These are phyloP conservation scores for Psammodynastes pulverulentus DNA, from an alignment of 2,113 vertebrate genomes.

Conservation along the genomic window DNA sequence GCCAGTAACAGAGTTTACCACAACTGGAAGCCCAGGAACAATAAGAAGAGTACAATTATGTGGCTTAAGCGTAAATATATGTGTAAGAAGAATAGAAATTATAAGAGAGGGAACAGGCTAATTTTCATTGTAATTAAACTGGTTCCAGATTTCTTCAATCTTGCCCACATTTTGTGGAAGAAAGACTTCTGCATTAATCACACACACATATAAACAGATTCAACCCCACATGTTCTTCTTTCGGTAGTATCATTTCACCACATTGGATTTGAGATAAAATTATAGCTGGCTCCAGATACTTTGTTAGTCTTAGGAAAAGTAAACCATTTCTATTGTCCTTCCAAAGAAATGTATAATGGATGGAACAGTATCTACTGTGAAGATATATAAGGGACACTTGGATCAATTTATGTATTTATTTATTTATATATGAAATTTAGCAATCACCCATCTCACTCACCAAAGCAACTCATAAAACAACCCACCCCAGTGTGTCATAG, in stretches of 20 bases:
- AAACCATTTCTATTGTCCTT: background rate
- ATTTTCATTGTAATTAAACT: constrained; percentile 15
- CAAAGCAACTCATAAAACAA: background rate
- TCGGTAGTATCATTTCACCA: constrained; percentile 12
- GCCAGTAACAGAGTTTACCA: background rate
- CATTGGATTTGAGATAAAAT: constrained; percentile 21
- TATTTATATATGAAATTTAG: background rate
- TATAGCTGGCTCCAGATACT: background rate
- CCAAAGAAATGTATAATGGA: background rate
- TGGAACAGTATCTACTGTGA: background rate
- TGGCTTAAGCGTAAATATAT: background rate
- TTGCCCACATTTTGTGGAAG: constrained; percentile 14
- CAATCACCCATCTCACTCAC: background rate
- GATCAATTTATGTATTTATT: background rate
- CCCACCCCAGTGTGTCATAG: background rate
- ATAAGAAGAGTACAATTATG: constrained; percentile 10
- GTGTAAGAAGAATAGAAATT: constrained; percentile 1
- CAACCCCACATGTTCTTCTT: constrained; percentile 36
- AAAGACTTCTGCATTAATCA: constrained; percentile 42
- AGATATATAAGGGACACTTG: background rate
- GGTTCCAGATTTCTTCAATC: constrained; percentile 9
- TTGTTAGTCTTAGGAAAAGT: background rate
- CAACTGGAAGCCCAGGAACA: background rate
- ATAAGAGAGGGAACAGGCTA: background rate
- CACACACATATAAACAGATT: constrained; percentile 16